Evolutionary conservation across 2,113 vertebrate genomes (phyloP).

Genomic region (Prinia subflava): DNA sequence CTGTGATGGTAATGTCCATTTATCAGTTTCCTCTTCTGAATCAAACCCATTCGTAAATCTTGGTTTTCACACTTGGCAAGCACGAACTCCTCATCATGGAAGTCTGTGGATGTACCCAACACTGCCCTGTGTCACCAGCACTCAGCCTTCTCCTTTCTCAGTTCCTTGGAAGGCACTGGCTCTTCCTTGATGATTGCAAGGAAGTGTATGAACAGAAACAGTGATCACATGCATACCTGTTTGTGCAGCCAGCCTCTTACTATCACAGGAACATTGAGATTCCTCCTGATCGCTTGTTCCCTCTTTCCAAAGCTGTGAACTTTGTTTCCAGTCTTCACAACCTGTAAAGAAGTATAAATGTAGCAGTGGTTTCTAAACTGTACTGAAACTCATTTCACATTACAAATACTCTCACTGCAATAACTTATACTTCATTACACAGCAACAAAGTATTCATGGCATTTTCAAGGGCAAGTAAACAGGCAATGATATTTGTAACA

Average conservation of each 20-base stretch:
- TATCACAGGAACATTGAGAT: slow-evolving; percentile 91
- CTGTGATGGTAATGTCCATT: background rate
- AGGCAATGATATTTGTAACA: background rate
- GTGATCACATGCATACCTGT: slow-evolving; percentile 75
- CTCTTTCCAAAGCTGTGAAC: slow-evolving; percentile 96
- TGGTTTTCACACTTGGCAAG: background rate
- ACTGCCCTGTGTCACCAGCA: background rate
- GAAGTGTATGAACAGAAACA: background rate
- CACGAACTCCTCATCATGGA: background rate
- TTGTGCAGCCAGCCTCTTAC: slow-evolving; percentile 98
- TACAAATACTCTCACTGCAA: background rate
- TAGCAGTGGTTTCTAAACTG: background rate
- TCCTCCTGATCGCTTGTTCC: slow-evolving; percentile 93
- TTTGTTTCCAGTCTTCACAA: slow-evolving; percentile 80
- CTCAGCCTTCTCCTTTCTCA: background rate
- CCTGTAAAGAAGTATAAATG: slow-evolving; percentile 65
- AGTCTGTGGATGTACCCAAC: background rate
- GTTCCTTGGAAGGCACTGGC: background rate
- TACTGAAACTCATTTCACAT: background rate
- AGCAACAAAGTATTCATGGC: background rate
- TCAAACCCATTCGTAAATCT: fast-evolving
- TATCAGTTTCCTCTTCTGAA: background rate
- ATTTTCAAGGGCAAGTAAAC: slow-evolving; percentile 2
- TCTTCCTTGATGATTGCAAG: background rate
- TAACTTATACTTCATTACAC: background rate